Conservation (phyloP, 2,113 vertebrate genomes). For the Chloropsis cyanopogon region DNA sequence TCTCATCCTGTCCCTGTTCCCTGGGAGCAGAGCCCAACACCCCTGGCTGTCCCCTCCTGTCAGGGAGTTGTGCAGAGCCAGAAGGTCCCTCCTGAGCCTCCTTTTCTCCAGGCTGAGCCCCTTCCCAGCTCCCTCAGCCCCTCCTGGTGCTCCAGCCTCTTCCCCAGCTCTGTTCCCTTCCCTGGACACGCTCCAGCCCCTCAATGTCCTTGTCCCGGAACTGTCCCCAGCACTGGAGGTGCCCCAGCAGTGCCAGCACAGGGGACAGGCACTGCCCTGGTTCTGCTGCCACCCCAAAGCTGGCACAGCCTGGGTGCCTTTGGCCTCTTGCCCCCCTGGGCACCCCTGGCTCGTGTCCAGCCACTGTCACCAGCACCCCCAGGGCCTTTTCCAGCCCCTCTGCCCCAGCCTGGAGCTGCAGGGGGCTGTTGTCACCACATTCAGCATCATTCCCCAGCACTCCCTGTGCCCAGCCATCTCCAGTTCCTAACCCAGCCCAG, state of each 20-base stretch:
- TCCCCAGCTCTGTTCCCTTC: fast-evolving
- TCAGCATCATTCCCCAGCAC: neutral
- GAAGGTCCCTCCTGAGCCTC: neutral
- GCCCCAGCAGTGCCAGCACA: neutral
- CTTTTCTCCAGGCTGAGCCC: neutral
- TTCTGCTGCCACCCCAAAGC: neutral
- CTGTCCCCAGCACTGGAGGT: neutral
- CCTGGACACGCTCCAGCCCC: neutral
- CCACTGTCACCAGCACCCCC: neutral
- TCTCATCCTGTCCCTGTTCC: neutral
- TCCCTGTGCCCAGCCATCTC: neutral
- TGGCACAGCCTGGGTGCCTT: neutral
- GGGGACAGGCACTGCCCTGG: neutral
- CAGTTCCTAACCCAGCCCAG: neutral
- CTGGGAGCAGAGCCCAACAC: fast-evolving
- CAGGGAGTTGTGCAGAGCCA: neutral
- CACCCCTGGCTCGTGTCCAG: neutral
- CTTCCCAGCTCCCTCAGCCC: neutral
- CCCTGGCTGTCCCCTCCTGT: neutral
- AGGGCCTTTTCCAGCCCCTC: neutral
- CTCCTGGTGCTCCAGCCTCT: neutral
- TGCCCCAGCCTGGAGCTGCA: neutral
- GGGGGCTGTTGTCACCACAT: neutral
- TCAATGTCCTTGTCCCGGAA: neutral
- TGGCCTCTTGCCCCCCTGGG: neutral